These are phyloP conservation scores for Epizoanthus ramosus DNA, from an alignment of 92 coral and sea anemone genomes.

Conservation along the genomic window DNA sequence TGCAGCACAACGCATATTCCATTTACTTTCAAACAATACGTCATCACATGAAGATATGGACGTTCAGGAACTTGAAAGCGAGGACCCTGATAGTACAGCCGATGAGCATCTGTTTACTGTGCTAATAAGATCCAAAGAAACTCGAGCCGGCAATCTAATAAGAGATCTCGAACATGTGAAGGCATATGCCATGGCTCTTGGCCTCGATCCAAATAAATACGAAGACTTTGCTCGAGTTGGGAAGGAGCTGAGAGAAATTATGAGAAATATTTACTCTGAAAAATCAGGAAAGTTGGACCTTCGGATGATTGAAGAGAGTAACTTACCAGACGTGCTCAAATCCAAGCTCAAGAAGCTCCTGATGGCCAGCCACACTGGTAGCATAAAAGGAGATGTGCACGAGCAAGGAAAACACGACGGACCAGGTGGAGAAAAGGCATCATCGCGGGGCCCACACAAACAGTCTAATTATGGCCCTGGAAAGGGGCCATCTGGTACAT, in stretches of 20 bases:
- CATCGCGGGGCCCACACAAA: background rate
- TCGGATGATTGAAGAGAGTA: constrained; percentile 1
- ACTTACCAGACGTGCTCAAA: constrained; percentile 18
- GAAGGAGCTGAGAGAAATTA: constrained; percentile 19
- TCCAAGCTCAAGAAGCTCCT: constrained; percentile 20
- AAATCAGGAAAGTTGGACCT: constrained; percentile 22
- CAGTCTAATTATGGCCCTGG: background rate
- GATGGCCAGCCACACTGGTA: background rate
- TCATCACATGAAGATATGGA: background rate
- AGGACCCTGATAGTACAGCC: background rate
- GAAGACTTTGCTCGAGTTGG: constrained; percentile 62
- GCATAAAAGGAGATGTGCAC: background rate
- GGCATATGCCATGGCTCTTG: constrained; percentile 49
- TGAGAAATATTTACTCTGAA: constrained; percentile 30
- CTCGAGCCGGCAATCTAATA: background rate
- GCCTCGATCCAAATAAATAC: constrained; percentile 57
- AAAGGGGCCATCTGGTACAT: background rate
- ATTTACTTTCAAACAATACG: background rate
- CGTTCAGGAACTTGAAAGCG: background rate
- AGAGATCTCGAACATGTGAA: constrained; percentile 37
- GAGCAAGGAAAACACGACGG: background rate
- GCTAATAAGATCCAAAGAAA: constrained; percentile 23
- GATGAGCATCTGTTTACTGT: constrained; percentile 26
- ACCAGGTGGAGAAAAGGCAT: background rate
- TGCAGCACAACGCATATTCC: constrained; percentile 10